Evolutionary conservation across 2,797 vertebrate genomes (phyloP).

Genomic region (Emys orbicularis): DNA sequence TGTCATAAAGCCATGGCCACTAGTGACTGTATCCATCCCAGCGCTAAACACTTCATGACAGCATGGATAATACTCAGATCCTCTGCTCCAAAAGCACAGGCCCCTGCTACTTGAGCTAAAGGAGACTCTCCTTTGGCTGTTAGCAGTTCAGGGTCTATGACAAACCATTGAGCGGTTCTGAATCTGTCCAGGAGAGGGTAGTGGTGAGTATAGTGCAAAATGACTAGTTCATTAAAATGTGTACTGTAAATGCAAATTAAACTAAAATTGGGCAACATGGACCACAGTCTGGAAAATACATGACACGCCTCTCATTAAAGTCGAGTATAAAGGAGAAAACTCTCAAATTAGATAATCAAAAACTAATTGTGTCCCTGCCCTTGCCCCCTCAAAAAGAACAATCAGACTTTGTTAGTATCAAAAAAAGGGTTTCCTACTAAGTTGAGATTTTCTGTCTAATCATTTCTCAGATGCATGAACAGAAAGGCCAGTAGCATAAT

Average conservation of each 20-base stretch:
- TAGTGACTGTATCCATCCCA: neutral
- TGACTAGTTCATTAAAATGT: too few species aligned
- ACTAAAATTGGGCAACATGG: neutral
- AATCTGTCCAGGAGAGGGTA: neutral
- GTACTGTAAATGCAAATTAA: neutral
- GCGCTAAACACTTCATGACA: neutral
- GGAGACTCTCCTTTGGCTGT: neutral
- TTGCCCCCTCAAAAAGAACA: neutral
- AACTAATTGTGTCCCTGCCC: neutral
- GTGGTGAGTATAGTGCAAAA: neutral
- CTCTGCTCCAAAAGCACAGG: neutral
- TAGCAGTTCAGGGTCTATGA: neutral
- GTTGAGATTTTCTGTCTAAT: neutral
- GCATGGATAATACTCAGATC: neutral
- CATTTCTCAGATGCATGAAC: too few species aligned
- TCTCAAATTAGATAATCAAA: neutral
- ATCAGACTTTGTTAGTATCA: neutral
- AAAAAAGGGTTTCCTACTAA: neutral
- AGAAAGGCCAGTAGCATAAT: neutral
- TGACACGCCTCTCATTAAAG: neutral
- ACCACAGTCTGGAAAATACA: neutral
- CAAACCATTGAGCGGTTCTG: neutral
- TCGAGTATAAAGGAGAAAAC: neutral
- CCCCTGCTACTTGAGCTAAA: neutral
- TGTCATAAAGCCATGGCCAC: neutral